phyloP scores from a whole-genome alignment of 2,113 vertebrate species.

The Gracilinanus agilis region DNA sequence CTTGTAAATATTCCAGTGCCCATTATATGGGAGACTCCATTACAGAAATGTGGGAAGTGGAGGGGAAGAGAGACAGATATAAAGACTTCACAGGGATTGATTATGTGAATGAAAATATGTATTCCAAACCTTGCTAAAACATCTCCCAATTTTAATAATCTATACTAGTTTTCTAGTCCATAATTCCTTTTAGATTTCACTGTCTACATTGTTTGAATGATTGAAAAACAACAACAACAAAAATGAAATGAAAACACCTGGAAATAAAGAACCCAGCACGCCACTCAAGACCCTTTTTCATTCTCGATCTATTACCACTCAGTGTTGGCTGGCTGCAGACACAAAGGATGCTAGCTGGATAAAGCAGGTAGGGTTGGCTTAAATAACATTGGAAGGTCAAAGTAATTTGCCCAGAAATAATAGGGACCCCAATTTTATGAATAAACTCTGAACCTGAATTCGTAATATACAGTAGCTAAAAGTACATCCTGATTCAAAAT shows the following conservation, averaged over 20 bases:
- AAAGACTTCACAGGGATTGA: not conserved
- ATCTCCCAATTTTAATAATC: not conserved
- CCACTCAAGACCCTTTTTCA: not conserved
- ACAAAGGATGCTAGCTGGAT: not conserved
- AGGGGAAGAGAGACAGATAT: not conserved
- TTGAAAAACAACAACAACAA: too few species aligned
- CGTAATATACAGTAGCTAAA: not conserved
- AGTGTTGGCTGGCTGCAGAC: not conserved
- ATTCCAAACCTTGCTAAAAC: not conserved
- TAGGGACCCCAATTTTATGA: not conserved
- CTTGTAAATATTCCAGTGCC: not conserved
- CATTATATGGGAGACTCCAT: not conserved
- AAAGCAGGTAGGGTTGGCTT: not conserved
- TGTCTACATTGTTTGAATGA: not conserved
- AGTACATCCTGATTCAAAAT: not conserved
- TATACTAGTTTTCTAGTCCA: not conserved
- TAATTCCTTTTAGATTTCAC: not conserved
- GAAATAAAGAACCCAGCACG: not conserved
- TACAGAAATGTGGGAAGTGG: not conserved
- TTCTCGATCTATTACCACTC: not conserved
- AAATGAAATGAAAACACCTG: constrained; percentile 1
- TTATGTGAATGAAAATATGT: not conserved
- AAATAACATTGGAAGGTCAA: not conserved
- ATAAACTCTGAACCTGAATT: not conserved
- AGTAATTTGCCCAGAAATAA: not conserved